A percentile compares a stretch with the other conserved stretches of the same genome.
phyloP scores from a whole-genome alignment of 1,140 invertebrate genomes.

The Drosophila murphyi region DNA sequence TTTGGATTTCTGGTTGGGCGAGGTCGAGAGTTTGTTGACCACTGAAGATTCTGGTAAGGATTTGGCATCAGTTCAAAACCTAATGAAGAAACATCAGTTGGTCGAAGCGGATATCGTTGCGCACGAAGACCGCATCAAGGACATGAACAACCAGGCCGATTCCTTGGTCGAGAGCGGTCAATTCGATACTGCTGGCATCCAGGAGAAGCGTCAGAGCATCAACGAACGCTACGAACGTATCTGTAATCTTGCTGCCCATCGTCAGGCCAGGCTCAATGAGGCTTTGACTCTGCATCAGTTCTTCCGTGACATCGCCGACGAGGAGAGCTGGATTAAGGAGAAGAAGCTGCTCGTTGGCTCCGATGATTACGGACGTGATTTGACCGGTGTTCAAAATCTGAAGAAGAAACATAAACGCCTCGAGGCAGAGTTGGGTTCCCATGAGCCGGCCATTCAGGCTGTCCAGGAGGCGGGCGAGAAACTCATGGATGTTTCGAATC shows the following conservation, averaged over 20 bases:
- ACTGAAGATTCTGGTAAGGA: conserved; percentile 99
- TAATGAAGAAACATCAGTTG: conserved; percentile 99
- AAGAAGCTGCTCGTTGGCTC: conserved; percentile 99
- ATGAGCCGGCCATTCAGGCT: conserved; percentile 98
- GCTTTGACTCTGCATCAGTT: conserved; percentile 99
- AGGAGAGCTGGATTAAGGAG: conserved; percentile 99
- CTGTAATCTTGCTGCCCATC: conserved; percentile 95
- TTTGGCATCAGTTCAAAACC: conserved; percentile 98
- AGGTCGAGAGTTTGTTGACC: conserved; percentile 98
- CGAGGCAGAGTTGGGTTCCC: conserved; percentile 97
- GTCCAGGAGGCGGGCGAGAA: conserved; percentile 98
- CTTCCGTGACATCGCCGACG: conserved; percentile 99
- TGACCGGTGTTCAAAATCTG: conserved; percentile 98
- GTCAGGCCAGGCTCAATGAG: conserved; percentile 95
- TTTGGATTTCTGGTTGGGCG: conserved; percentile 99
- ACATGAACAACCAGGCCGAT: conserved; percentile 97
- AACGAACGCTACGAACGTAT: conserved; percentile 97
- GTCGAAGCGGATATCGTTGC: conserved; percentile 98
- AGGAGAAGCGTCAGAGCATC: conserved; percentile 96
- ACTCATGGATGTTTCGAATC: conserved; percentile 98
- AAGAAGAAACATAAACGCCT: conserved; percentile 99
- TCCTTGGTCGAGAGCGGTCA: conserved; percentile 97
- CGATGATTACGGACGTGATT: conserved; percentile 98
- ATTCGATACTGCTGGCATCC: conserved; percentile 96
- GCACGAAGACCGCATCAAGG: conserved; percentile 97